Evolutionary conservation across 2,888 invertebrate species (phyloP), one percentile per base, ranked within the genome.

Genomic region (Brassicogethes aeneus): DNA sequence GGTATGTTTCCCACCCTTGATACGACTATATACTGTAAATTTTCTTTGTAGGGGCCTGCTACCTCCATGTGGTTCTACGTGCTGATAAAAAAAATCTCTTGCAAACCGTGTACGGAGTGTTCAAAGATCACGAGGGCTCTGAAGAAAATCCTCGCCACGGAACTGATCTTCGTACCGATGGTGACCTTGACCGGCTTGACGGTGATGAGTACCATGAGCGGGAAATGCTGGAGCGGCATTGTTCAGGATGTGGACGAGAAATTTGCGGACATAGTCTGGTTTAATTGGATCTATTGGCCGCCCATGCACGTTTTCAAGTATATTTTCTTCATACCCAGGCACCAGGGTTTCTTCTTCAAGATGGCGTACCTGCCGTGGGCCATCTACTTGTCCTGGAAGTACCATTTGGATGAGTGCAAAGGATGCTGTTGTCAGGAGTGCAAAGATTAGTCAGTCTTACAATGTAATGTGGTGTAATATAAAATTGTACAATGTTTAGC

Each of bases 11-110:
- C n/a, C n/a, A n/a, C n/a, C n/a, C n/a, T n/a, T n/a, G n/a, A n/a
- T n/a, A n/a, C n/a, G n/a, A n/a, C n/a, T n/a, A n/a, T n/a, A n/a
- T n/a, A n/a, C n/a, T n/a, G n/a, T n/a, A n/a, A n/a, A n/a, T n/a
- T n/a, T n/a, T n/a, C n/a, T n/a, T 41, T 37, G 17, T 23, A 23
- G 23, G 23, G 23, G 5, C 23, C 23, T 7, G 5, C 10, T 23
- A 10, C 23, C 5, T 7, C 23, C 5, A 23, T 7, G 10, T 23
- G 23, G 23, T 23, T 7, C 10, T 7, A 7, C 5, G 5, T 7
- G 5, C 10, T 23, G 10, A 10, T 7, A 7, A 5, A 10, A 23
- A 5, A 10, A 7, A 23, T 23, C 23, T 5, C 10, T 10, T 23
- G 23, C 10, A 5, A 5, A 10, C 23, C 23, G 5, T 23, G 23